Base-by-base conservation (phyloP, 2,888 invertebrate species). In the Leptopterna dolabrata region DNA sequence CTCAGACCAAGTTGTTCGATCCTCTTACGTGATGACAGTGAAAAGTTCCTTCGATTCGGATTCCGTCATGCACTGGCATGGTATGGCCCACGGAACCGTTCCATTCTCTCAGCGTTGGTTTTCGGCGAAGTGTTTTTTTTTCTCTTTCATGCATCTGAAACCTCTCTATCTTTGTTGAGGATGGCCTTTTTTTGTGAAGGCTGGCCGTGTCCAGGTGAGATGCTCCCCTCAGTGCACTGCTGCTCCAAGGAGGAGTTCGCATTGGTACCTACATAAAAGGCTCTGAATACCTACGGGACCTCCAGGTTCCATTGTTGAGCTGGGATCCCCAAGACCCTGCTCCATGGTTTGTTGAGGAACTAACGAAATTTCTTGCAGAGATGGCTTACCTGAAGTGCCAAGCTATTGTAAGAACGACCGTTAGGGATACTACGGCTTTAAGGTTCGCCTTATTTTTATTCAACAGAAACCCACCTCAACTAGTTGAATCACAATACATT, bases 121-220 rank as follows among this genome's bases (percentile, higher is more conserved):
- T 63, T 63, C 36, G 63, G 19, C 24, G 63, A 19, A 55, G 24
- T 24, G 7, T 1, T 63, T 63, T 27, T 55, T 55, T 7, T 24
- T 24, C 11, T 13, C 47, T 47, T 13, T 24, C 24, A 24, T 11
- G 63, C 63, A 63, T 63, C 63, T 19, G 24, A 63, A 63, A 63
- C 13, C 24, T 63, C 24, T 63, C 63, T 6, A 27, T 63, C 24
- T n/a, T 63, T 63, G 24, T 24, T n/a, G 51, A 16, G 63, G 63
- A 63, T 19, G 41, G 24, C 14, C 24, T 9, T 78, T 78, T 78
- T 78, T 78, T 78, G 78, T 45, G 45, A 27, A 4, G 11, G 7
- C 14, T 78, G 76, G 41, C 78, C 78, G 78, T 78, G 41, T 78
- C 78, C 45, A 78, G 43, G 41, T 78, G 78, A 43, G 45, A n/a